These are phyloP conservation scores for Epicauta chinensis DNA, from an alignment of 1,140 invertebrate genomes.

Conservation along the genomic window DNA sequence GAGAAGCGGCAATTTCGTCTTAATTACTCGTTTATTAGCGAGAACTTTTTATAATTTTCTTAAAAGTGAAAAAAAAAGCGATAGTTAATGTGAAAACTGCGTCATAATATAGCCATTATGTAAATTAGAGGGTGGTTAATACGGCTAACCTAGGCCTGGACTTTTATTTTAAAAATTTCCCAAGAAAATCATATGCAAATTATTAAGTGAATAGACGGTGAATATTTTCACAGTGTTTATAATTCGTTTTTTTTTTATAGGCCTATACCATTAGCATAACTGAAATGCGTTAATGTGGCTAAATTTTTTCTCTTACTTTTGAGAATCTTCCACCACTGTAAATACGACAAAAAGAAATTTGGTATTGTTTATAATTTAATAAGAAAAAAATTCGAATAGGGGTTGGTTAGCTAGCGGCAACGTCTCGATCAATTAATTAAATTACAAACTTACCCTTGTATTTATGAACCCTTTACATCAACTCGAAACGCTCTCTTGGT, in stretches of 20 bases:
- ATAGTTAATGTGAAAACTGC: constrained; percentile 31
- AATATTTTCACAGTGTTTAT: constrained; percentile 45
- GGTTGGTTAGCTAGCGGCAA: constrained; percentile 1
- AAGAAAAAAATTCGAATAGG: no score
- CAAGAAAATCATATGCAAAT: constrained; percentile 43
- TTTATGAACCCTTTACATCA: no score
- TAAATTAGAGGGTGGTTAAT: constrained; percentile 30
- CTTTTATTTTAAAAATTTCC: constrained; percentile 33
- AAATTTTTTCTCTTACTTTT: constrained; percentile 28
- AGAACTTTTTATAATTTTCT: constrained; percentile 11
- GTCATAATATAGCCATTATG: constrained; percentile 38
- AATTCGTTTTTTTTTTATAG: constrained; percentile 42
- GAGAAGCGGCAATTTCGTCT: no score
- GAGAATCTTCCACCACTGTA: no score
- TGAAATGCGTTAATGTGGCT: constrained; percentile 29
- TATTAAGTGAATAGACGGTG: constrained; percentile 39
- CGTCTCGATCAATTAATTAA: constrained; percentile 14
- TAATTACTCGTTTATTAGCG: no score
- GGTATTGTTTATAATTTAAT: no score
- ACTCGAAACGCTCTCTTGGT: no score
- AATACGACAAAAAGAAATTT: constrained; percentile 11
- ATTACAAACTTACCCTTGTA: not conserved
- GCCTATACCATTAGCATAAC: constrained; percentile 37
- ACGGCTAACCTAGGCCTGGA: constrained; percentile 34
- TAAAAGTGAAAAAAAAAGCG: not conserved